Conservation (phyloP, 1,140 invertebrate genomes). For the Cydia strobilella region DNA sequence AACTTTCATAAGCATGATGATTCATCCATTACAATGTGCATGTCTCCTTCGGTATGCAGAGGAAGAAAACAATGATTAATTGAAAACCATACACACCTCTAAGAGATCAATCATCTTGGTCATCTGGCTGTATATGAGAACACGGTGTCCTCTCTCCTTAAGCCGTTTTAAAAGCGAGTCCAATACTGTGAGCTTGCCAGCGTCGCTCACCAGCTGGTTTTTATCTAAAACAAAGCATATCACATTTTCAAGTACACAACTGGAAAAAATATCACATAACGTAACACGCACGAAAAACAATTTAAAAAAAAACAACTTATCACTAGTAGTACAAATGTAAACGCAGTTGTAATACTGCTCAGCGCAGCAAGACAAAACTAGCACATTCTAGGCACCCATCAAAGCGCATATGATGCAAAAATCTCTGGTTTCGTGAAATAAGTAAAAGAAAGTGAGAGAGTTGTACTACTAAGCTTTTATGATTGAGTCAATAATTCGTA, state of each 20-base stretch:
- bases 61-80: neutral
- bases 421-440: neutral
- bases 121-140: constrained; percentile 98
- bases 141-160: constrained; percentile 93
- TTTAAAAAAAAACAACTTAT: too few relatives aligned
- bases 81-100: constrained; percentile 84
- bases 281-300: too few relatives aligned
- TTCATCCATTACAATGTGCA: too few relatives aligned
- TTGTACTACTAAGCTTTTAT: neutral
- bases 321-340: too few relatives aligned
- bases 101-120: constrained; percentile 97
- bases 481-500: neutral
- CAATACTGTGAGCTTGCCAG: constrained; percentile 95
- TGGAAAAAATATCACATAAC: neutral
- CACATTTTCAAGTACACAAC: neutral
- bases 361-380: neutral
- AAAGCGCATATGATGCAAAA: neutral
- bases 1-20: too few relatives aligned
- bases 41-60: too few relatives aligned
- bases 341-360: too few relatives aligned
- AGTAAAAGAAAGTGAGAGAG: neutral
- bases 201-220: constrained; percentile 93
- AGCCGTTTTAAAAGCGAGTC: constrained; percentile 91
- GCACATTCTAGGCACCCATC: neutral
- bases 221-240: constrained; percentile 85